These are phyloP conservation scores for Pithys albifrons DNA, from an alignment of 2,113 vertebrate species.

Conservation along the genomic window DNA sequence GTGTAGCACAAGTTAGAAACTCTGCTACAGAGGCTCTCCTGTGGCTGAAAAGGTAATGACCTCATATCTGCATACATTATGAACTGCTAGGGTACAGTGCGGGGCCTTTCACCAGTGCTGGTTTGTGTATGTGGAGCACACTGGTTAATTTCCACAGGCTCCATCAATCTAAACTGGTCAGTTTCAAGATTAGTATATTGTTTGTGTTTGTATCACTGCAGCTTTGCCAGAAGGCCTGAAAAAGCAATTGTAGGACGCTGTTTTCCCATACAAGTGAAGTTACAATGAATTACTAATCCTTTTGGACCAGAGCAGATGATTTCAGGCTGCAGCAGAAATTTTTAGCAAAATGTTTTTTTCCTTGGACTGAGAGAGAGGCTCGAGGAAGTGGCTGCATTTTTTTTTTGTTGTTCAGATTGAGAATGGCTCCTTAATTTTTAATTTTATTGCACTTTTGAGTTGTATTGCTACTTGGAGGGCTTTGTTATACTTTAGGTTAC, in stretches of 20 bases:
- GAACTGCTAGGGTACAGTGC: neutral
- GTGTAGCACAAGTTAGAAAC: constrained; percentile 87
- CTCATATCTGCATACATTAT: rapidly evolving
- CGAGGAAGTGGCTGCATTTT: neutral
- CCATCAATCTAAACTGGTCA: neutral
- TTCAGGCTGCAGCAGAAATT: neutral
- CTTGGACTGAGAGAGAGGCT: neutral
- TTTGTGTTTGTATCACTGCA: neutral
- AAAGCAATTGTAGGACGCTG: rapidly evolving
- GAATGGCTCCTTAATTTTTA: neutral
- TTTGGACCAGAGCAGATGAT: neutral
- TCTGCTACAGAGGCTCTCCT: constrained; percentile 95
- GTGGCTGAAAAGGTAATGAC: constrained; percentile 87
- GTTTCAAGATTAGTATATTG: neutral
- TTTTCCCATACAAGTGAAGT: neutral
- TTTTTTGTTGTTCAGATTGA: neutral
- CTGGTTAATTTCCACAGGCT: neutral
- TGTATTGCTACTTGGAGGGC: neutral
- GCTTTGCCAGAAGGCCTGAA: neutral
- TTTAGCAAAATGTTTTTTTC: neutral
- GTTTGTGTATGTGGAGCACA: neutral
- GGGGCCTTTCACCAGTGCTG: neutral
- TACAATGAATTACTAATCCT: neutral
- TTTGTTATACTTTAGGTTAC: neutral
- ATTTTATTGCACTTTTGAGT: neutral